Evolutionary conservation across 2,113 vertebrate genomes (phyloP).

Genomic region (Charina bottae): DNA sequence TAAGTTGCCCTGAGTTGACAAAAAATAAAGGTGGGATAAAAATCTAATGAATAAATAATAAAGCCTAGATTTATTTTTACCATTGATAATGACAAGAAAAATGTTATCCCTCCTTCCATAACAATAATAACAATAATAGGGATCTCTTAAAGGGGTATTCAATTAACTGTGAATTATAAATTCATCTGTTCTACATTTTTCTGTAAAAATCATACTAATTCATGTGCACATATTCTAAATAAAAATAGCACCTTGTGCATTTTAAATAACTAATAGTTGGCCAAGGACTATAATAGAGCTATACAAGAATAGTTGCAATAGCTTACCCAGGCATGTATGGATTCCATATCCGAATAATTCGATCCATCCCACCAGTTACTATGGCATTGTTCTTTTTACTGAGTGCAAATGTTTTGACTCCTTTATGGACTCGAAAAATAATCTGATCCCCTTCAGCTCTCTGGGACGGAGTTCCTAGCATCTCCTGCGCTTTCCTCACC

Average conservation of each 20-base stretch:
- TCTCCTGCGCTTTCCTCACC: constrained; percentile 55
- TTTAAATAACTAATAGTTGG: not conserved
- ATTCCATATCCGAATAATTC: constrained; percentile 77
- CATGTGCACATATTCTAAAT: not conserved
- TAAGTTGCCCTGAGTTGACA: too few relatives aligned
- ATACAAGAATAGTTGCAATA: not conserved
- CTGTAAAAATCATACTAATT: not conserved
- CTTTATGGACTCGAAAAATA: constrained; percentile 69
- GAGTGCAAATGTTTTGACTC: constrained; percentile 75
- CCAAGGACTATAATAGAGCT: fast-evolving
- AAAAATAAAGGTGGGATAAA: not conserved
- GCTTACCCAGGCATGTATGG: constrained; percentile 72
- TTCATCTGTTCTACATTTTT: not conserved
- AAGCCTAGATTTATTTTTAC: not conserved
- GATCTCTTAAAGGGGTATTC: not conserved
- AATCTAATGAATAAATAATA: not conserved
- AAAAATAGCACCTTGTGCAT: not conserved
- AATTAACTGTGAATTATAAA: not conserved
- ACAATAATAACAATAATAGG: not conserved
- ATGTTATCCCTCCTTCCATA: not conserved
- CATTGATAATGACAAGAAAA: not conserved
- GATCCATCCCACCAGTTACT: constrained; percentile 76
- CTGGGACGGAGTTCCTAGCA: constrained; percentile 58
- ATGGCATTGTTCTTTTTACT: constrained; percentile 72
- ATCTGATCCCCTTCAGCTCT: constrained; percentile 67